Percentiles rank a stretch among this genome's conserved stretches.
phyloP scores from a whole-genome alignment of 2,888 invertebrate species.

The Pinctada fucata region DNA sequence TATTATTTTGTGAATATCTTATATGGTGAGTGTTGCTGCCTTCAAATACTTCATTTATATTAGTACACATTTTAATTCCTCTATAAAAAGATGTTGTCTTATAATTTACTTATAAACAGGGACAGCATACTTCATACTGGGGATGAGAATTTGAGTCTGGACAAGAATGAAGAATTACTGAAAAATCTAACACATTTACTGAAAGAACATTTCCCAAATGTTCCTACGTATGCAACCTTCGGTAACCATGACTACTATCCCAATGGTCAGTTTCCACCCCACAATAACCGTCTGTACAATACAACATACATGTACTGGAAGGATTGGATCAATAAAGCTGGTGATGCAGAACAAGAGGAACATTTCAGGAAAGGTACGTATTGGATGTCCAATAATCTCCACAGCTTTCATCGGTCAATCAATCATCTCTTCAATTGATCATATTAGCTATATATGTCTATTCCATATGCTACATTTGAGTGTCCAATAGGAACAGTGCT shows the following conservation, averaged over 20 bases:
- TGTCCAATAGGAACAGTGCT: too few relatives aligned
- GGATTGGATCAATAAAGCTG: slow-evolving; percentile 83
- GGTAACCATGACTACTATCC: slow-evolving; percentile 88
- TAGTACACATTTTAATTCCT: too few relatives aligned
- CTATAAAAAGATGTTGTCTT: too few relatives aligned
- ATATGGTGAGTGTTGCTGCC: too few relatives aligned
- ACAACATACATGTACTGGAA: slow-evolving; percentile 82
- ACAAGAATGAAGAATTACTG: slow-evolving; percentile 85
- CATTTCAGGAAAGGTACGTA: slow-evolving; percentile 87
- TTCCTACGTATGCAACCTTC: slow-evolving; percentile 92
- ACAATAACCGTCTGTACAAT: slow-evolving; percentile 78
- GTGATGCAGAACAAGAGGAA: slow-evolving; percentile 84
- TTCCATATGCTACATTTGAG: too few relatives aligned
- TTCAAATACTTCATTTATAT: too few relatives aligned
- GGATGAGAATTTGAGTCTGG: slow-evolving; percentile 83
- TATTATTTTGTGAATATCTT: too few relatives aligned
- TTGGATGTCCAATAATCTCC: too few relatives aligned
- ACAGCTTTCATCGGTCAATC: too few relatives aligned
- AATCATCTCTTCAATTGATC: too few relatives aligned
- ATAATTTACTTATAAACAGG: slow-evolving; percentile 78
- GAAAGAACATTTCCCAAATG: slow-evolving; percentile 76
- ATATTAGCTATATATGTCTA: too few relatives aligned
- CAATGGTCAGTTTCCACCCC: slow-evolving; percentile 79
- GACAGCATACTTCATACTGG: slow-evolving; percentile 89
- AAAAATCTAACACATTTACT: slow-evolving; percentile 85